Base-by-base conservation (phyloP, 2,113 vertebrate genomes). In the Corynorhinus townsendii region DNA sequence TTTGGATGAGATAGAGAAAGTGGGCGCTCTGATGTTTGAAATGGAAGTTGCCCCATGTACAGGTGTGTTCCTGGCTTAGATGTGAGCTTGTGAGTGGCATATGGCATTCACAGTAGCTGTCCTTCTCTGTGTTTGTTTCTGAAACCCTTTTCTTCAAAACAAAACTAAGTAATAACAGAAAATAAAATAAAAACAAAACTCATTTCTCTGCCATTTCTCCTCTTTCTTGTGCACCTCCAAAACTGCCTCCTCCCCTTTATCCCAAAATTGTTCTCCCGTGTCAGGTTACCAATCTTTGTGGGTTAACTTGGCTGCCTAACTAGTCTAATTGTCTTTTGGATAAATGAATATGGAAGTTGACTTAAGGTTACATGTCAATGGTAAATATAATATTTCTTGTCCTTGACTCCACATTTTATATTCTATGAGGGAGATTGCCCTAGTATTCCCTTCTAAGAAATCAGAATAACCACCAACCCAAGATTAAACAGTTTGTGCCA, bases 1-100 rank as follows among this genome's bases (percentile, higher is more conserved):
- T 95, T 82, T 72, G 56, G n/a, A 54, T 20, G 24, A 84, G 20
- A 4, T 76, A 64, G 84, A 86, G 77, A 82, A 85, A 88, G 69
- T 26, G 28, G 28, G 20, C 35, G 17, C 66, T 76, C 11, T 40
- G 9, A 52, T 4, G 7, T 77, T 47, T 66, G 73, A 77, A 68
- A 64, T 3, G n/a, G 14, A 64, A 73, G 38, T 5, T 14, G 0
- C 38, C 22, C 54, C 35, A n/a, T 0, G 0, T 49, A 4, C 33
- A 84, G 73, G 59, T 52, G 54, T 56, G 40, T 19, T 3, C 62
- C 33, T 52, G 54, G 38, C 38, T 72, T 54, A 72, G 62, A 64
- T 19, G 20, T 16, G 26, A 20, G 5, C 19, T 40, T 87, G 2
- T 5, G 30, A 14, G 24, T 10, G 26, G 54, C 52, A 26, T 4